Evolutionary conservation across 2,113 vertebrate genomes (phyloP).

Genomic region (Catagonus wagneri): DNA sequence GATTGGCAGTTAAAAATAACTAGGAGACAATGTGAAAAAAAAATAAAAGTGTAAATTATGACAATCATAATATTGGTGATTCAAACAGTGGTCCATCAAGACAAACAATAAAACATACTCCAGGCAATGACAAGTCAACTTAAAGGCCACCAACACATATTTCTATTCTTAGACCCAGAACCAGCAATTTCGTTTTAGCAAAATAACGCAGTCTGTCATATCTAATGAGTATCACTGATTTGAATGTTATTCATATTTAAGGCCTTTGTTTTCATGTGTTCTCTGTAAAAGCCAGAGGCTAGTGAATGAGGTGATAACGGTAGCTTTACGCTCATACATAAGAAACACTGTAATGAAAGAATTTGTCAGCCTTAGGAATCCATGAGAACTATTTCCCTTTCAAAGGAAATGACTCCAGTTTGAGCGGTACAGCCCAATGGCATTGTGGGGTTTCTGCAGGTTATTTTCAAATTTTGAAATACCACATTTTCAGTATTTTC

Average conservation of each 20-base stretch:
- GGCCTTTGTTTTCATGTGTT: background rate
- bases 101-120: background rate
- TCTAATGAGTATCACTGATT: background rate
- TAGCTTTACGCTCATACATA: background rate
- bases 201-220: background rate
- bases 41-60: background rate
- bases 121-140: background rate
- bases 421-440: background rate
- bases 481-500: background rate
- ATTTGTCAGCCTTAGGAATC: fast-evolving
- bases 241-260: background rate
- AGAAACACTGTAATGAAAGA: background rate
- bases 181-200: background rate
- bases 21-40: background rate
- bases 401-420: background rate
- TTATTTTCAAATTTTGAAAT: slow-evolving; percentile 29
- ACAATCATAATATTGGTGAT: background rate
- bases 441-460: background rate
- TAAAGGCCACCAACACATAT: background rate
- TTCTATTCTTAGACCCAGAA: background rate
- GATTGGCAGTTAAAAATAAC: slow-evolving; percentile 70
- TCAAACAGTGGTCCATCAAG: background rate
- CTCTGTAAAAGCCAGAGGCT: background rate
- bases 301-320: background rate
- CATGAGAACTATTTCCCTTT: background rate